Base-by-base conservation (phyloP, 2,888 invertebrate species). In the Melangyna quadrimaculata region DNA sequence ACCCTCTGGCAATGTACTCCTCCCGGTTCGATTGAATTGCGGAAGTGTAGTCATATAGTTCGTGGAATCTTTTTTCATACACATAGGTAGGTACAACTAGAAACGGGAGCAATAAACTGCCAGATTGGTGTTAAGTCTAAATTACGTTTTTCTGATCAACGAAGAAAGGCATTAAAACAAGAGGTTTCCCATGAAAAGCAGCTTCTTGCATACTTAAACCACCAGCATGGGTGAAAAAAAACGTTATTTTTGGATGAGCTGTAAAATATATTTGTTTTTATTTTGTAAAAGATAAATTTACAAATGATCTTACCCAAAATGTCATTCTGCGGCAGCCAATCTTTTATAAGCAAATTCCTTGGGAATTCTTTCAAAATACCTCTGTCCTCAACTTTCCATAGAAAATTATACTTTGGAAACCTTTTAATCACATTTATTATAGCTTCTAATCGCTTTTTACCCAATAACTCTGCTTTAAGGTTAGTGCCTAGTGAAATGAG, bases 261-360 rank as follows among this genome's bases (percentile, higher is more conserved):
- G 74, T 24, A 63, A 67, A 35, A 17, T 3, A 27, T 8, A 32
- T 1, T n/a, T n/a, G 22, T 4, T 51, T 40, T 14, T 7, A 7
- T n/a, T 14, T n/a, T 8, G 0, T 3, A 51, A 8, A 14, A 0
- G 7, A 5, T 14, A 14, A 17, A 14, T 10, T 24, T 10, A 12
- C 24, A 10, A 3, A 6, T 27, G 10, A 6, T 19, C 90, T 90
- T 88, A 93, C 93, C 92, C 17, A 94, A 88, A 61, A 94, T 89
- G 87, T 93, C 93, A 70, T 91, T 92, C 83, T 94, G 94, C 0
- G 94, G 93, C 43, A 93, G 80, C 93, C 94, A 94, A 32, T 91
- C 90, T 61, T 88, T 89, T 2, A 92, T 87, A 84, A 92, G 88
- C 0, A 94, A 89, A 88, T 94, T 94, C 7, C 88, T 75, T 0